phyloP scores from a whole-genome alignment of 2,797 vertebrate genomes.

The Alfaro cultratus region DNA sequence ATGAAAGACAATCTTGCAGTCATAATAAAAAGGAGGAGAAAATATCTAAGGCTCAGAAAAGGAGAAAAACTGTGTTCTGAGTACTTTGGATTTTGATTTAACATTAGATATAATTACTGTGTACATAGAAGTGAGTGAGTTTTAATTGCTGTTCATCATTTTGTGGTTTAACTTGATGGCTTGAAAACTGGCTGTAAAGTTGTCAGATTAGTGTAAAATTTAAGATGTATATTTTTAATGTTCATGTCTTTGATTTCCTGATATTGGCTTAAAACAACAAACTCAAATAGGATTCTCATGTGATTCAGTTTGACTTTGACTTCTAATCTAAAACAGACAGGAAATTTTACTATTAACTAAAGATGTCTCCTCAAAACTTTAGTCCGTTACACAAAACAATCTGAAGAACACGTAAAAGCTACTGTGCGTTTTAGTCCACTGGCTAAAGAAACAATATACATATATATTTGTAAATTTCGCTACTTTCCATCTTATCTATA shows the following conservation, averaged over 20 bases:
- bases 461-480: neutral
- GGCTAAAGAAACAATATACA: neutral
- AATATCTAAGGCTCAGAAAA: conserved; percentile 30
- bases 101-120: conserved; percentile 20
- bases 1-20: conserved; percentile 43
- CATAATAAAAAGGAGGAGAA: conserved; percentile 4
- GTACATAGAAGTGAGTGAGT: neutral
- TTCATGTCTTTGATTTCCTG: neutral
- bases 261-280: neutral
- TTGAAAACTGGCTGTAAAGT: neutral
- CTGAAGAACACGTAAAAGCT: neutral
- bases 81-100: conserved; percentile 16
- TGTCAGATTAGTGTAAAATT: neutral
- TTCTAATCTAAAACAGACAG: neutral
- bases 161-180: neutral
- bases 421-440: neutral
- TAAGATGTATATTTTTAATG: neutral
- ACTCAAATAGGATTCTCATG: neutral
- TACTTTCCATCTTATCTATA: neutral
- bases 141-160: neutral
- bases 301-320: neutral
- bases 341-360: neutral
- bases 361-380: neutral
- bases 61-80: conserved; percentile 12
- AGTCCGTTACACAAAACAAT: neutral